Evolutionary conservation across 2,113 vertebrate genomes (phyloP), one percentile per base, ranked within the genome.

Genomic region (Rana temporaria): DNA sequence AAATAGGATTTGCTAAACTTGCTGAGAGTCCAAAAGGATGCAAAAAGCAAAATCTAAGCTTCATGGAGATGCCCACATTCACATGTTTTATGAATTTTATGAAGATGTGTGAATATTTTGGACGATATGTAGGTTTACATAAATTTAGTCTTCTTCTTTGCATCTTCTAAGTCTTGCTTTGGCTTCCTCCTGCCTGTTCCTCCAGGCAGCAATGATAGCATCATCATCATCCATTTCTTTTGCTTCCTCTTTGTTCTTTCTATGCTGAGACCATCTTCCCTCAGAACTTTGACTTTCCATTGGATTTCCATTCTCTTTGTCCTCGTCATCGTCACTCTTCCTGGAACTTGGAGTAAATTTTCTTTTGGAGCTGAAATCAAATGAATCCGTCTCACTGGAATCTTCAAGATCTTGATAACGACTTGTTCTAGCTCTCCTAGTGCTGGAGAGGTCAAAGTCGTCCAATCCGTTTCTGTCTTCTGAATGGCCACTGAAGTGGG

Each of bases 121-220:
- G 9, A 1, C 1, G 1, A 30, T 30, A 48, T 12, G 2, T 48
- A 48, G 42, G 1, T 12, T 6, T 48, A 12, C 9, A 12, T 2
- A 48, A 48, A 48, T 48, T 88, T 83, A 93, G 48, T 93, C 90
- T 72, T 93, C 71, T 30, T 82, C 89, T 56, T 86, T 89, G 70
- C 88, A 72, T 69, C 84, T 91, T 24, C 87, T 91, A 48, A 93
- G 87, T 55, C 93, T 93, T 56, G 91, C 89, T 67, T 93, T 95
- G 0, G 90, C 92, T 74, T 96, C 93, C 84, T 94, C 95, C 74
- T 95, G 94, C 71, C 94, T 93, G 18, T 88, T 94, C 84, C 94
- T 95, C 98, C 98, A 99, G 1, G 97, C 95, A 1, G 88, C 86
- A 0, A 98, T 95, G 74, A 98, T 89, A 69, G 96, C 96, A 74